Conservation (phyloP, 2,113 vertebrate species). For the Chiloscyllium plagiosum region DNA sequence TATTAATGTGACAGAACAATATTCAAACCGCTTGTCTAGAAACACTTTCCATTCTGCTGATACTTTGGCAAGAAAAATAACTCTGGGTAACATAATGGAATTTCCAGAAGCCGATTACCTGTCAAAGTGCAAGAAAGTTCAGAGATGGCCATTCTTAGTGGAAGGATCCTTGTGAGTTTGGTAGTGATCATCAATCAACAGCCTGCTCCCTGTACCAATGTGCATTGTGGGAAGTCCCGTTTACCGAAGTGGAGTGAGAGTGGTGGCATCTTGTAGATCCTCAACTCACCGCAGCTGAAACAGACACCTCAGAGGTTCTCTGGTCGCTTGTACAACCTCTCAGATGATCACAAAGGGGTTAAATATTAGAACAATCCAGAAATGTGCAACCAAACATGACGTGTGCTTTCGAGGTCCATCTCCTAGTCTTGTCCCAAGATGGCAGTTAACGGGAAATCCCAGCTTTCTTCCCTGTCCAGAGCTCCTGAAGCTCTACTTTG, state of each 20-base stretch:
- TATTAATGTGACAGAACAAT: background rate
- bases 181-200: background rate
- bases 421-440: background rate
- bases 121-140: background rate
- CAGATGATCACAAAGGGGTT: background rate
- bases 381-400: background rate
- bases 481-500: slow-evolving; percentile 77
- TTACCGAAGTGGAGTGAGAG: background rate
- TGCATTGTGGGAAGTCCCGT: background rate
- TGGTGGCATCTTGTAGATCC: background rate
- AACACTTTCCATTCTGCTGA: background rate
- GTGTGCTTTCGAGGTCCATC: background rate
- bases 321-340: background rate
- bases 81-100: background rate
- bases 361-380: background rate
- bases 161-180: background rate
- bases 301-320: background rate
- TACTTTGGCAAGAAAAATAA: background rate
- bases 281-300: background rate
- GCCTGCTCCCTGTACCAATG: too few species aligned
- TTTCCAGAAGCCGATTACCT: background rate
- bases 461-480: slow-evolving; percentile 90
- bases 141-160: background rate
- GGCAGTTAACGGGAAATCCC: slow-evolving; percentile 53
- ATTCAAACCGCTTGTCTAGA: background rate